Percentiles rank a stretch among this genome's conserved stretches.
phyloP scores from a whole-genome alignment of 2,797 vertebrate genomes.

The Ptychobarbus kaznakovi region DNA sequence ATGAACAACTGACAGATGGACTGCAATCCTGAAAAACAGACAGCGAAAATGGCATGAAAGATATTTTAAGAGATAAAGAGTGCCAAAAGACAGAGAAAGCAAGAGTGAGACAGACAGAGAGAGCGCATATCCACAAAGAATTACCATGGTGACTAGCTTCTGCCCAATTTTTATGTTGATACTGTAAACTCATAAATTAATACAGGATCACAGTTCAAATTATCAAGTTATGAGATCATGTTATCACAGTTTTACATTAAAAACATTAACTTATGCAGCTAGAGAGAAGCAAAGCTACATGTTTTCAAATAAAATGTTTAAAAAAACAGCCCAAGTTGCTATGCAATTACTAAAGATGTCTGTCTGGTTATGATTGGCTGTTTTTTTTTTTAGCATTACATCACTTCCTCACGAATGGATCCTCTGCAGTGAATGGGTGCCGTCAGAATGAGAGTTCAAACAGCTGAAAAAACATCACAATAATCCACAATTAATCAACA shows the following conservation, averaged over 20 bases:
- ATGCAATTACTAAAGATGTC: neutral
- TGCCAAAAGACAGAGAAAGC: neutral
- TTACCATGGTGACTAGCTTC: neutral
- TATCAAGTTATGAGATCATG: neutral
- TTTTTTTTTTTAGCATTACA: too few relatives aligned
- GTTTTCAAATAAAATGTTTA: neutral
- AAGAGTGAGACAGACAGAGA: neutral
- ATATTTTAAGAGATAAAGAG: slow-evolving; percentile 11
- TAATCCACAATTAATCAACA: neutral
- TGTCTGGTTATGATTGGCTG: neutral
- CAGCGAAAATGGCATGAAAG: neutral
- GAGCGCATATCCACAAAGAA: neutral
- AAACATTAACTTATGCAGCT: neutral
- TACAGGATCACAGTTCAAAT: neutral
- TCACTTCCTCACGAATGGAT: neutral
- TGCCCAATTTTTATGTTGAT: neutral
- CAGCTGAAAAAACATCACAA: neutral
- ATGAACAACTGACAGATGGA: slow-evolving; percentile 8
- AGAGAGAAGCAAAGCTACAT: neutral
- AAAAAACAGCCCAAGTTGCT: neutral
- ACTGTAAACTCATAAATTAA: neutral
- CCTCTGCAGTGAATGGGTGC: neutral
- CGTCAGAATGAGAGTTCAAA: neutral
- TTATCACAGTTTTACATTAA: neutral
- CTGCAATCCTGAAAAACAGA: neutral